Percentiles rank a stretch among this genome's conserved stretches.
Evolutionary conservation across 2,888 invertebrate species (phyloP).

Genomic region (Thera obeliscata): DNA sequence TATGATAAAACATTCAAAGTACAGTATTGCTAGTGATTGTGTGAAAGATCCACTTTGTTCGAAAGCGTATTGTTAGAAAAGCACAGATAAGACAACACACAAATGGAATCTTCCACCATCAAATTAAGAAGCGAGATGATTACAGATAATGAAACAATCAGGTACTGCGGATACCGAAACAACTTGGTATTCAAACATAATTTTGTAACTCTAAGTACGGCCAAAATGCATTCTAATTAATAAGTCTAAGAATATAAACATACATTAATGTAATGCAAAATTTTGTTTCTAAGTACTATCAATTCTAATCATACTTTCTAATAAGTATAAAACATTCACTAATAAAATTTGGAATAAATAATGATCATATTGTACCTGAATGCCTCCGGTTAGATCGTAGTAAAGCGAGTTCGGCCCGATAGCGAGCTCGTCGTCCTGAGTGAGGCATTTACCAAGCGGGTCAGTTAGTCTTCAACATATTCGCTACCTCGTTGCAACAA

Average conservation of each 20-base stretch:
- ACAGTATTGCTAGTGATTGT: slow-evolving; percentile 25
- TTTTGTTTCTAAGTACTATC: slow-evolving; percentile 29
- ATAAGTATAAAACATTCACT: slow-evolving; percentile 42
- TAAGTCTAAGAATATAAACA: slow-evolving; percentile 37
- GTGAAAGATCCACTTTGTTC: slow-evolving; percentile 43
- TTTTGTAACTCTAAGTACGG: slow-evolving; percentile 4
- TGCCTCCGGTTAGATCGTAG: slow-evolving; percentile 84
- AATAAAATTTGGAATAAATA: slow-evolving; percentile 50
- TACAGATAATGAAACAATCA: slow-evolving; percentile 43
- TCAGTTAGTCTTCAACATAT: slow-evolving; percentile 79
- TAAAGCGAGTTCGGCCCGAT: slow-evolving; percentile 82
- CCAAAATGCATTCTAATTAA: slow-evolving; percentile 39
- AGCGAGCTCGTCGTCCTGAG: slow-evolving; percentile 83
- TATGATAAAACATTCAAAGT: slow-evolving; percentile 31
- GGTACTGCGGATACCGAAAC: slow-evolving; percentile 37
- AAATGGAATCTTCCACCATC: slow-evolving; percentile 42
- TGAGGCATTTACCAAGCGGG: slow-evolving; percentile 82
- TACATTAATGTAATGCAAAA: slow-evolving; percentile 31
- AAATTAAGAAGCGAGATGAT: slow-evolving; percentile 24
- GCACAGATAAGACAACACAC: slow-evolving; percentile 38
- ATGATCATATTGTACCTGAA: slow-evolving; percentile 74
- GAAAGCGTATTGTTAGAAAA: slow-evolving; percentile 41
- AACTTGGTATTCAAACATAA: slow-evolving; percentile 2
- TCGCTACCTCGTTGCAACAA: slow-evolving; percentile 74
- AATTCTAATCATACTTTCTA: slow-evolving; percentile 37